Base-by-base conservation (phyloP, 2,888 invertebrate species). In the Dyspetes luteomarginatus region DNA sequence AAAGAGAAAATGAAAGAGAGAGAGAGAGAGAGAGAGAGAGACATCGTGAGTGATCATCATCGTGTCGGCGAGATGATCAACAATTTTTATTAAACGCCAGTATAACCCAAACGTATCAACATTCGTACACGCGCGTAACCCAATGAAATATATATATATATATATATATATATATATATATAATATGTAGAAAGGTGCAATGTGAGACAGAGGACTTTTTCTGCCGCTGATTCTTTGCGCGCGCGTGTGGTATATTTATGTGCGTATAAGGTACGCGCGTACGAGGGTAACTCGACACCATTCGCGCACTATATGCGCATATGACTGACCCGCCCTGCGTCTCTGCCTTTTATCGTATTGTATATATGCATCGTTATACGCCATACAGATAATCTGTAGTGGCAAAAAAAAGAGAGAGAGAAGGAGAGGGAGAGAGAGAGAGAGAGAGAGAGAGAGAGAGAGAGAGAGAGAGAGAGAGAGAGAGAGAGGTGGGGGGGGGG, bases 281-380 rank as follows among this genome's bases (percentile, higher is more conserved):
- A 85, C 73, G 75, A 81, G 85, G 85, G 89, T 89, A 90, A 90
- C 86, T 86, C 88, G 89, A 89, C 83, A 86, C 85, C 85, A 79
- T 82, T 77, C 82, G 84, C 85, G 84, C 84, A 85, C 80, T 36
- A 36, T 36, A 36, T n/a, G n/a, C n/a, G n/a, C n/a, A n/a, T 82
- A 82, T 83, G 82, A 83, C 80, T 55, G 62, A 76, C 60, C 71
- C 82, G 82, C 77, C 80, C 73, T 60, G 73, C 74, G 50, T 69
- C 69, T 80, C 17, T 74, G 36, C 55, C 43, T 67, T 67, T 60
- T 72, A 45, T 58, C 50, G n/a, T 62, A 56, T 60, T 62, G 55
- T 55, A 36, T 26, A 48, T 43, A 17, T 4, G 17, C 58, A 19
- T 36, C 19, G 4, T 9, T 9, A 56, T 26, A 50, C 36, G 9